Evolutionary conservation across 2,113 vertebrate species (phyloP), one percentile per base, ranked within the genome.

Genomic region (Bubo bubo): DNA sequence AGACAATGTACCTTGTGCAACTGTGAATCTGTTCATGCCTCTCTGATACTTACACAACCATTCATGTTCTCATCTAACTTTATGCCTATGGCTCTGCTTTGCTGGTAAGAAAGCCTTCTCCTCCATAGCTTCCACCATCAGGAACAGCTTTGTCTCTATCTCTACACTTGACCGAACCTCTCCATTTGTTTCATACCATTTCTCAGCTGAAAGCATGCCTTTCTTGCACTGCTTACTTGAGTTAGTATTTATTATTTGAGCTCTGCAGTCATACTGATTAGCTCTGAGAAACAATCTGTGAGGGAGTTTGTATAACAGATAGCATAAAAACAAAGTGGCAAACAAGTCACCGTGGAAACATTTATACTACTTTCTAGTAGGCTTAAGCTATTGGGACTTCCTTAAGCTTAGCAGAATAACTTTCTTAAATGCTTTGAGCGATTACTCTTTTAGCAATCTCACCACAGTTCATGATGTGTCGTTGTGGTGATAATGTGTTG

Each of bases 381-480:
- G 10, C 14, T 74, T 50, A 45, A 86, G 14, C 60, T 80, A 17
- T 11, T 70, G 30, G 32, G 55, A 32, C 30, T 67, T 86, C 34
- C 79, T 62, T 58, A 50, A 28, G 14, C 15, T 37, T 68, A 41
- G 19, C 3, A 3, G 35, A 81, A 56, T 32, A 82, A 75, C 30
- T 72, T 81, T 32, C 6, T 60, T 56, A 39, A 55, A 22, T 39
- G 39, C 58, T 88, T 87, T 50, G 50, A 66, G n/a, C 1, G 0
- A 79, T 76, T 60, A 10, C 4, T 64, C 4, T 76, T 28, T 74
- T 68, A 74, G 17, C 56, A 59, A 21, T 39, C 68, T 92, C 53
- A 39, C 9, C 1, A 0, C 43, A 45, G 39, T 60, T 84, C 18
- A 10, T 71, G 10, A 14, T 5, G 12, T 60, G 22, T 21, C 8